These are phyloP conservation scores for Anoplius nigerrimus DNA, from an alignment of 2,888 invertebrate species.

Conservation along the genomic window DNA sequence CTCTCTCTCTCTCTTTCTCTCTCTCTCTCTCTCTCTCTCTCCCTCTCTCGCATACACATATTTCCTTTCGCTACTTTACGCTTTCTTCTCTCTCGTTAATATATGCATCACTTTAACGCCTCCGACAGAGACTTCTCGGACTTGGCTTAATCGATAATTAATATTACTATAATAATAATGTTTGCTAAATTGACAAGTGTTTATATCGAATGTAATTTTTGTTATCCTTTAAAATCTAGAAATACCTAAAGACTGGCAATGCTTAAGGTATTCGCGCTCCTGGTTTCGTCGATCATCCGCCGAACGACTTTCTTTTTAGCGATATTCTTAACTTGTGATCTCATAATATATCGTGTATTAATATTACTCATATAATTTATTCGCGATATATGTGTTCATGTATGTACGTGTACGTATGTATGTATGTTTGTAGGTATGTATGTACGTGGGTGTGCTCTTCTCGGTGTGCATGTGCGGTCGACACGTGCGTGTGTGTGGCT, in stretches of 20 bases:
- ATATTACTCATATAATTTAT: background rate
- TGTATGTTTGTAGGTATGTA: background rate
- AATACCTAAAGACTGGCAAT: slow-evolving; percentile 67
- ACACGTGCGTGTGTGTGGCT: background rate
- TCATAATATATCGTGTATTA: background rate
- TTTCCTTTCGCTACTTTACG: slow-evolving; percentile 36
- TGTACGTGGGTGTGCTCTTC: background rate
- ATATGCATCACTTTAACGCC: no score
- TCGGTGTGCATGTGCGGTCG: background rate
- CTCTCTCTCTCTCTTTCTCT: slow-evolving; percentile 15
- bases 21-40: slow-evolving; percentile 22
- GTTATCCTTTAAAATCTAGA: slow-evolving; percentile 56
- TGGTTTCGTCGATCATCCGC: background rate
- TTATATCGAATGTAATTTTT: slow-evolving; percentile 66
- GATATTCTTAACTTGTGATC: background rate
- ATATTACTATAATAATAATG: slow-evolving; percentile 64
- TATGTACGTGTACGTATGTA: background rate
- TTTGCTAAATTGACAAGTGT: slow-evolving; percentile 74
- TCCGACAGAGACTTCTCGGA: no score
- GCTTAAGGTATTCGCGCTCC: slow-evolving; percentile 54
- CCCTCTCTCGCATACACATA: slow-evolving; percentile 17
- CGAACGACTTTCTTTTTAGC: background rate
- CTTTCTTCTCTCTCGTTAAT: slow-evolving; percentile 38
- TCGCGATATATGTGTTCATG: background rate
- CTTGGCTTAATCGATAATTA: slow-evolving; percentile 48